Conservation (phyloP, 2,113 vertebrate genomes). For the Spermophilus dauricus region DNA sequence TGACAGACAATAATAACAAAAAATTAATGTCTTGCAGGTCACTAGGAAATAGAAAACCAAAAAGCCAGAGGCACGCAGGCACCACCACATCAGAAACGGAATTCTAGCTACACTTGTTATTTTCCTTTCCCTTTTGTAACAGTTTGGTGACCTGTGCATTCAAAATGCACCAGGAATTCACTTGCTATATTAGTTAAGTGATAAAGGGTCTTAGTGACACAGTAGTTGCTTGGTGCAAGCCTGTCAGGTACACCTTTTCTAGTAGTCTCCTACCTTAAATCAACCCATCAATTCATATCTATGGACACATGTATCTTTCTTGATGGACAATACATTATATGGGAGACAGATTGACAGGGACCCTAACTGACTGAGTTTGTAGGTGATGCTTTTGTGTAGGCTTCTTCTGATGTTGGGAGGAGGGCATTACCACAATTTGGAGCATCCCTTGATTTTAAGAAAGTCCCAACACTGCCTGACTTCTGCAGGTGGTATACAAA, state of each 20-base stretch:
- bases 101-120: neutral
- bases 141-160: neutral
- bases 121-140: neutral
- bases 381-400: neutral
- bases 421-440: neutral
- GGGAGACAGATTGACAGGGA: neutral
- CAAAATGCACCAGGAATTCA: neutral
- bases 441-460: neutral
- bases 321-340: neutral
- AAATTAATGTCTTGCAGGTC: neutral
- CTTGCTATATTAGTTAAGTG: neutral
- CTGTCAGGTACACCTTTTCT: neutral
- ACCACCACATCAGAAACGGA: neutral
- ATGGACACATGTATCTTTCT: neutral
- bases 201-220: constrained; percentile 31
- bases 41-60: constrained; percentile 19
- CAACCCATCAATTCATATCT: constrained; percentile 28
- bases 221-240: neutral
- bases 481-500: neutral
- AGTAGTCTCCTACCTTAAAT: constrained; percentile 57
- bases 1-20: constrained; percentile 53
- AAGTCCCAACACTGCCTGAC: neutral
- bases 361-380: neutral
- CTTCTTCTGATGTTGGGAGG: neutral
- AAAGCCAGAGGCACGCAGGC: neutral